Evolutionary conservation across 30 jellyfish, hydroid and myxozoan genomes (phyloP).

Genomic region (Cassiopea xamachana): DNA sequence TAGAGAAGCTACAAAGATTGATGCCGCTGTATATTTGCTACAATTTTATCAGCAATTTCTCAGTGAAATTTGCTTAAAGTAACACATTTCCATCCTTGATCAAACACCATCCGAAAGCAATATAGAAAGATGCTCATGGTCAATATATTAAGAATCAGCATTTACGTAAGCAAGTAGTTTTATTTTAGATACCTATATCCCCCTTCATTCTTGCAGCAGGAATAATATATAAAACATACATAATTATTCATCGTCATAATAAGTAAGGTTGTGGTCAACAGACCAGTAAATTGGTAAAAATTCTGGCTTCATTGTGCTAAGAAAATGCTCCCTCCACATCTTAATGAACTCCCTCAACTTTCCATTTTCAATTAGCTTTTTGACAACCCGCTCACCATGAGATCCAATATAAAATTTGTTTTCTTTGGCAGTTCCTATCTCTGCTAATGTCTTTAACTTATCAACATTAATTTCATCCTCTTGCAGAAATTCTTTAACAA

Average conservation of each 20-base stretch:
- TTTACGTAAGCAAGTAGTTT: no score
- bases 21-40: no score
- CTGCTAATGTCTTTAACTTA: constrained; percentile 44
- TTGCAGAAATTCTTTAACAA: constrained; percentile 39
- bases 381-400: constrained; percentile 92
- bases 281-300: constrained; percentile 89
- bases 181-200: no score
- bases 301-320: constrained; percentile 84
- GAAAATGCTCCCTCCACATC: constrained; percentile 96
- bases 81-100: no score
- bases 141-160: no score
- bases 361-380: constrained; percentile 42
- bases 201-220: no score
- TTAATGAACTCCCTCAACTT: constrained; percentile 66
- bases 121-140: no score
- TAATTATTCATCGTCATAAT: neutral
- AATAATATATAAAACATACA: neutral
- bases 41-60: no score
- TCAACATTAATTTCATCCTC: constrained; percentile 34
- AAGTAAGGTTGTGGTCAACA: constrained; percentile 78
- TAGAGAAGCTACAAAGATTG: no score
- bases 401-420: constrained; percentile 65
- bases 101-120: no score
- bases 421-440: constrained; percentile 49
- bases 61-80: no score